These are phyloP conservation scores for Orgyia antiqua DNA, from an alignment of 2,888 invertebrate species.

Conservation along the genomic window DNA sequence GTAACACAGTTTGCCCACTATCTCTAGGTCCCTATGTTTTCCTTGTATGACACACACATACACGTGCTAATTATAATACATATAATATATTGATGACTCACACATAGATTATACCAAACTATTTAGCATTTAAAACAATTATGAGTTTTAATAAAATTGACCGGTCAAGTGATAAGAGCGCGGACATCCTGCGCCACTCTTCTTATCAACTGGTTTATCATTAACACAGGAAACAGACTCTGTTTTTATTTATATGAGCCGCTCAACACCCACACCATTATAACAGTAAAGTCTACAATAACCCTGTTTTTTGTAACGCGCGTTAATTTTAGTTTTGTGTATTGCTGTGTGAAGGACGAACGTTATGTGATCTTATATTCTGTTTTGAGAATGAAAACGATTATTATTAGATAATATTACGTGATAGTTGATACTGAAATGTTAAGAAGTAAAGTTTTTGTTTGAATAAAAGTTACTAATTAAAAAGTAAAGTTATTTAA, in stretches of 20 bases:
- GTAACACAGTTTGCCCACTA: too few species aligned
- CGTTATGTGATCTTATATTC: conserved; percentile 22
- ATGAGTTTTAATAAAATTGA: conserved; percentile 43
- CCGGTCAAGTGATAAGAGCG: conserved; percentile 52
- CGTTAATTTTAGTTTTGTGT: conserved; percentile 37
- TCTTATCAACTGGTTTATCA: conserved; percentile 50
- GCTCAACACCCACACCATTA: conserved; percentile 39
- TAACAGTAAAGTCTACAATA: conserved; percentile 41
- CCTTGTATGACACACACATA: too few species aligned
- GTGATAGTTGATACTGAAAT: too few species aligned
- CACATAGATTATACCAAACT: too few species aligned
- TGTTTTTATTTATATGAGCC: conserved; percentile 64
- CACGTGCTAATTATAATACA: too few species aligned
- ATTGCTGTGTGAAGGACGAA: conserved; percentile 32
- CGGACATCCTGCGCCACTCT: conserved; percentile 60
- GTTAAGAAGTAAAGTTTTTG: too few species aligned
- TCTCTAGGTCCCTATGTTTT: too few species aligned
- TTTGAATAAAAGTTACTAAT: too few species aligned
- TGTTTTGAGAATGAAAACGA: too few species aligned
- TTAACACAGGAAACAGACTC: conserved; percentile 62
- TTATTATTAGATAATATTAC: too few species aligned
- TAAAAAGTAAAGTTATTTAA: too few species aligned
- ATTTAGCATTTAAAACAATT: conserved; percentile 26
- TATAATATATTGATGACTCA: too few species aligned
- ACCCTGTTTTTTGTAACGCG: conserved; percentile 36